A percentile compares a stretch with the other conserved stretches of the same genome.
phyloP scores from a whole-genome alignment of 2,888 invertebrate species.

The Heliconius cydno region DNA sequence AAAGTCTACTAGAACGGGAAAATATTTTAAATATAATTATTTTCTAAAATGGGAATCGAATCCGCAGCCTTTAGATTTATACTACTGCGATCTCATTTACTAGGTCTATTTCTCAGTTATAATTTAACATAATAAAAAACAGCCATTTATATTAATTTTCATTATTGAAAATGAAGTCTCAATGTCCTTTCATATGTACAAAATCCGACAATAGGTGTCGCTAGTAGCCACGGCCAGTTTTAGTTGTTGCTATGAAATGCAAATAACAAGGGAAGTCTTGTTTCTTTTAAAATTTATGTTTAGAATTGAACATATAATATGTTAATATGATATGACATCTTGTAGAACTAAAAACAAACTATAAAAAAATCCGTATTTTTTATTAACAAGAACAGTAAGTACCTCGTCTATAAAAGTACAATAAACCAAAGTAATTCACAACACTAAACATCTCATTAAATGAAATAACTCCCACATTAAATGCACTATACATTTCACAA shows the following conservation, averaged over 20 bases:
- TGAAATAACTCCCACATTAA: slow-evolving; percentile 37
- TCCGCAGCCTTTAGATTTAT: too few relatives aligned
- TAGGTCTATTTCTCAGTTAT: too few relatives aligned
- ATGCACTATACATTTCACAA: slow-evolving; percentile 47
- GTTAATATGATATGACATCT: background rate
- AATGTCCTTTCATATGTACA: slow-evolving; percentile 3
- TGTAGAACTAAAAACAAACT: background rate
- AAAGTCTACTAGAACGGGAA: too few relatives aligned
- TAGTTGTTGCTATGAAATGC: background rate
- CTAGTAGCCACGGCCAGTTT: slow-evolving; percentile 40
- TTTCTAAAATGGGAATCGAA: too few relatives aligned
- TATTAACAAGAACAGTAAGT: background rate
- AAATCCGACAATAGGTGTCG: slow-evolving; percentile 51
- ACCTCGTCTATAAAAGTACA: background rate
- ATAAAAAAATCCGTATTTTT: background rate
- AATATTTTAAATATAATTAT: too few relatives aligned
- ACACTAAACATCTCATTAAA: slow-evolving; percentile 9
- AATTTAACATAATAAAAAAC: background rate
- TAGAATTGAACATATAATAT: background rate
- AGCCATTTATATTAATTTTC: too few relatives aligned
- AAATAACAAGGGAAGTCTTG: background rate
- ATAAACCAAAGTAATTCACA: background rate
- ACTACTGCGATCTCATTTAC: too few relatives aligned
- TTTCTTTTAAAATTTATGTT: background rate
- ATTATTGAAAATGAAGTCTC: background rate